A percentile compares a stretch with the other conserved stretches of the same genome.
Evolutionary conservation across 2,113 vertebrate genomes (phyloP).

Genomic region (Delphinus delphis): DNA sequence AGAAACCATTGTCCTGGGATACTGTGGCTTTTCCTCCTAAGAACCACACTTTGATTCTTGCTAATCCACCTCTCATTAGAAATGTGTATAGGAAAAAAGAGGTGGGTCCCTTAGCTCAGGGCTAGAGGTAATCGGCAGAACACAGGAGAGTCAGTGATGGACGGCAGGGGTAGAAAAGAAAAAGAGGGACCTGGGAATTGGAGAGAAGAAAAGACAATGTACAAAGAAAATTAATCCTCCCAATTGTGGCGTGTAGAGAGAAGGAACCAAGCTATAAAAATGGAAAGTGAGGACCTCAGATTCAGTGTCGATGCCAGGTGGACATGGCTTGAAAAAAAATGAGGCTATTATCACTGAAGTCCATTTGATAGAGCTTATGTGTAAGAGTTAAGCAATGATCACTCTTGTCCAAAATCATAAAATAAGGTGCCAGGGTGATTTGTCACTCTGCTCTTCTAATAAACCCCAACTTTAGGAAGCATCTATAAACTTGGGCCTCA

Average conservation of each 20-base stretch:
- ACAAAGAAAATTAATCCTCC: constrained; percentile 44
- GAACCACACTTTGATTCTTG: neutral
- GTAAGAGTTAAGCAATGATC: constrained; percentile 42
- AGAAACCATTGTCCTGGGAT: neutral
- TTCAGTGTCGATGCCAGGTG: constrained; percentile 40
- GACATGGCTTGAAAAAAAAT: constrained; percentile 63
- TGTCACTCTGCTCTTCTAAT: constrained; percentile 8
- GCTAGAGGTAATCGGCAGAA: neutral
- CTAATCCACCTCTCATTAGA: neutral
- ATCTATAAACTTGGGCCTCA: neutral
- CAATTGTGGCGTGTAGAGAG: neutral
- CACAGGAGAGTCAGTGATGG: neutral
- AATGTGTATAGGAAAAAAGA: neutral
- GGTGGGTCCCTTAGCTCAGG: neutral
- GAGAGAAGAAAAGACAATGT: neutral
- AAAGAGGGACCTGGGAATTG: neutral
- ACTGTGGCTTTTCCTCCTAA: neutral
- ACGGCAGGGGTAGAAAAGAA: neutral
- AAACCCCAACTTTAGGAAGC: neutral
- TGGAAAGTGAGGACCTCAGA: constrained; percentile 54
- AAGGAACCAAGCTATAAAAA: constrained; percentile 51
- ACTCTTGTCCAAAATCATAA: constrained; percentile 51
- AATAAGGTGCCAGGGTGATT: constrained; percentile 56
- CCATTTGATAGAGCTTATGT: constrained; percentile 58
- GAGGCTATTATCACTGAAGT: constrained; percentile 62